Base-by-base conservation (phyloP, 2,888 invertebrate species). In the Hirtodrosophila confusa region DNA sequence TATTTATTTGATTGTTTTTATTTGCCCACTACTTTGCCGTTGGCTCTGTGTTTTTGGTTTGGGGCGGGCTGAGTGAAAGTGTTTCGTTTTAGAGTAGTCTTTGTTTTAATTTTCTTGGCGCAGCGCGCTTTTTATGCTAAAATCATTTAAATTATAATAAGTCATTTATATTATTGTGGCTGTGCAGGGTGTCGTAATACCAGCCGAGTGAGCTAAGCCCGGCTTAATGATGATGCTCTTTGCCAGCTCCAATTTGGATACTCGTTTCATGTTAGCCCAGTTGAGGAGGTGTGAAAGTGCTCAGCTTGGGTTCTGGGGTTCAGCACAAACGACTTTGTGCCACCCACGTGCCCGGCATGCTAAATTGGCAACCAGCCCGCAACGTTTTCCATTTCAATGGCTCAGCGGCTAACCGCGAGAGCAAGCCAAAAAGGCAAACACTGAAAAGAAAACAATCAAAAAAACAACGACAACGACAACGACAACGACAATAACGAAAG, bases 321-420 rank as follows among this genome's bases (percentile, higher is more conserved):
- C 50, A 54, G 74, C 8, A 6, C 9, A 49, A 69, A 54, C 56
- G 48, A 29, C 54, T 39, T 33, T 24, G 65, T 35, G 58, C 64
- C 87, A 71, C 87, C 85, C 87, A 87, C 87, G 78, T 85, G 85
- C 68, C 75, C 75, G 64, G 86, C 83, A 72, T 86, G 53, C 29
- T 36, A 61, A 67, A 77, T 61, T 65, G 49, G 58, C 62, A 36
- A 66, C 33, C 27, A 69, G 61, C 48, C 66, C 65, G 62, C 63
- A 63, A 68, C 58, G 72, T 78, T 87, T 87, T 88, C 86, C 84
- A 85, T 88, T 85, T 85, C 70, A 71, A 80, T 80, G 62, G 53
- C 39, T 51, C 12, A 50, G 60, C 58, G 64, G 48, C 65, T 50
- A 57, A 68, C 80, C 83, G 53, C 70, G 72, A 69, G 57, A 73